phyloP scores from a whole-genome alignment of 1,140 invertebrate species.

The Pseudomyrmex sp. region DNA sequence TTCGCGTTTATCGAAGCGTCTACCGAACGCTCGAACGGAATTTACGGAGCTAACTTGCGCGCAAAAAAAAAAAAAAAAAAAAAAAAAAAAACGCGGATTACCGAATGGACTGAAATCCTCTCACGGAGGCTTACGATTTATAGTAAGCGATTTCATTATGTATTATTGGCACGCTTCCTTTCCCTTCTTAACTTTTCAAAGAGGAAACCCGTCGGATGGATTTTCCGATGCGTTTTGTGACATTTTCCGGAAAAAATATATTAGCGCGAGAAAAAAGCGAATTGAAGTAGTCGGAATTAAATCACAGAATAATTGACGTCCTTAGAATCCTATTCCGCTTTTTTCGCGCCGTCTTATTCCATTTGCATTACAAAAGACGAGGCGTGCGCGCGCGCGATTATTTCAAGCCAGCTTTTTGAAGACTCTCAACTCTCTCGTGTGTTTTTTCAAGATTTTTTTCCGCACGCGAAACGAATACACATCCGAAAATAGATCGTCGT shows the following conservation, averaged over 20 bases:
- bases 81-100: neutral
- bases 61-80: neutral
- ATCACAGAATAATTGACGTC: conserved; percentile 37
- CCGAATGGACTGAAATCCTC: neutral
- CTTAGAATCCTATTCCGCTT: neutral
- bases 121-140: neutral
- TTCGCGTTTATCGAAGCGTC: neutral
- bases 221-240: neutral
- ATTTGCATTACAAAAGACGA: conserved; percentile 46
- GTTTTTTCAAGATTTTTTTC: neutral
- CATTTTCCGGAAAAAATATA: neutral
- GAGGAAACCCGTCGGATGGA: neutral
- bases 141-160: neutral
- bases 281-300: neutral
- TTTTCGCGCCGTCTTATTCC: neutral
- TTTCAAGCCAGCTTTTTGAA: neutral
- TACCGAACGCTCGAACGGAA: too few species aligned
- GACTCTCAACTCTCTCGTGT: neutral
- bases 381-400: neutral
- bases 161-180: neutral
- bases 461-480: neutral
- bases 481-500: neutral
- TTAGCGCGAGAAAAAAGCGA: neutral
- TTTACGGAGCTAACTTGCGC: neutral
- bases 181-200: neutral